These are phyloP conservation scores for Creontiades dilutus DNA, from an alignment of 2,888 invertebrate genomes.

Conservation along the genomic window DNA sequence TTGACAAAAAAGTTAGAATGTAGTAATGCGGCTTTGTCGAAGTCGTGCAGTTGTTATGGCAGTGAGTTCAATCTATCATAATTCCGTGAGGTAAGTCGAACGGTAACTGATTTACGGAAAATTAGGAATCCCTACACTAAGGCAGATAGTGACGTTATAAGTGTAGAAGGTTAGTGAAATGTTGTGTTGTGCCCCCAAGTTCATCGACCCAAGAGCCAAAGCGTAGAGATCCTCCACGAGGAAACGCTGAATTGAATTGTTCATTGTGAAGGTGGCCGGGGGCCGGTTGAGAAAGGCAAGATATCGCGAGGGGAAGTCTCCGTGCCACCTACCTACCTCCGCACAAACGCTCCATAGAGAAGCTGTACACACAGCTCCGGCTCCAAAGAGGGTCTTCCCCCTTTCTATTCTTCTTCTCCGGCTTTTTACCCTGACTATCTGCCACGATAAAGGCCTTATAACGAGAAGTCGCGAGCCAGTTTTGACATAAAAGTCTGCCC, in stretches of 20 bases:
- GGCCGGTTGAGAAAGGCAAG: slow-evolving; percentile 34
- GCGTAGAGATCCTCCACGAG: slow-evolving; percentile 15
- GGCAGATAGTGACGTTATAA: no score
- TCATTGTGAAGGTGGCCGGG: slow-evolving; percentile 31
- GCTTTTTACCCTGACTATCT: background rate
- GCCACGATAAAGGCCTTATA: slow-evolving; percentile 5
- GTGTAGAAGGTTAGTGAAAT: background rate
- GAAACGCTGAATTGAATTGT: slow-evolving; percentile 42
- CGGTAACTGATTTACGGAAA: no score
- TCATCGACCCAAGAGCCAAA: slow-evolving; percentile 13
- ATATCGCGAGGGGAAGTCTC: background rate
- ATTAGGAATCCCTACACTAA: no score
- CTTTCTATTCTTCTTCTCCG: background rate
- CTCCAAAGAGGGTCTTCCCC: background rate
- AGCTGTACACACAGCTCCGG: background rate
- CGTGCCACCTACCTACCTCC: background rate
- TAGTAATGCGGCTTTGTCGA: no score
- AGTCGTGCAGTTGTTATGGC: no score
- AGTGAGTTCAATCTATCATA: no score
- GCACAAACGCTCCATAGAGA: slow-evolving; percentile 27
- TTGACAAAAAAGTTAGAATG: no score
- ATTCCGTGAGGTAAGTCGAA: no score
- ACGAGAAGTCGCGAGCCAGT: background rate
- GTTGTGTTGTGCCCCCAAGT: slow-evolving; percentile 6
- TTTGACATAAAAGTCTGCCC: background rate